Percentiles rank a stretch among this genome's conserved stretches.
Conservation (phyloP, 1,140 invertebrate species). For the Trichoplusia ni region DNA sequence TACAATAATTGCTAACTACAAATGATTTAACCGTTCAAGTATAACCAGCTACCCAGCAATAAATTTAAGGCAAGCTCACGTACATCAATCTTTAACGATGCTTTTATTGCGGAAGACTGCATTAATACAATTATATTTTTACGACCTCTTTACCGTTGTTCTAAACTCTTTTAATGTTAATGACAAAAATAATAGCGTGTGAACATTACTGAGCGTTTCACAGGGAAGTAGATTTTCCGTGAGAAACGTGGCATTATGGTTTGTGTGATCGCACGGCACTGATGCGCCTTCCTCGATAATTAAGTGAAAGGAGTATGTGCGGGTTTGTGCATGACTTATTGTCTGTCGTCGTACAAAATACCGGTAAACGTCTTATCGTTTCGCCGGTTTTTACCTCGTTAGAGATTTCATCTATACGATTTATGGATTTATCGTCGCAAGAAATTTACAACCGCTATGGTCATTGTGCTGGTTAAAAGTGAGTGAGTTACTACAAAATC, state of each 20-base stretch:
- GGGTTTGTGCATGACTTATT: constrained; percentile 3
- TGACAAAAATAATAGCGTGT: constrained; percentile 1
- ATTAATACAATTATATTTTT: not conserved
- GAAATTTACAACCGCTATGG: too few species aligned
- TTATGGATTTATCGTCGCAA: too few species aligned
- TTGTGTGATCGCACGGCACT: not conserved
- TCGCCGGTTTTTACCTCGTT: not conserved
- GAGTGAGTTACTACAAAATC: too few species aligned
- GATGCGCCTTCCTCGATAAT: constrained; percentile 17
- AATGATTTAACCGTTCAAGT: not conserved
- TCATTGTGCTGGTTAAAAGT: too few species aligned
- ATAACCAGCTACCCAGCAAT: not conserved
- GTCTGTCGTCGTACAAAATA: constrained; percentile 2
- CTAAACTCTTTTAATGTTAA: constrained; percentile 8
- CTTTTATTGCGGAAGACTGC: not conserved
- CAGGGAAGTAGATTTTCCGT: constrained; percentile 23
- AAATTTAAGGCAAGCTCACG: too few species aligned
- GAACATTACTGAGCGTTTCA: constrained; percentile 1
- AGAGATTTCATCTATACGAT: not conserved
- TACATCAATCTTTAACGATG: not conserved
- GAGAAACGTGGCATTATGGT: constrained; percentile 11
- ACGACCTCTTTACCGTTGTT: not conserved
- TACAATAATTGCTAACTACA: too few species aligned
- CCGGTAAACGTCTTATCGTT: constrained; percentile 4
- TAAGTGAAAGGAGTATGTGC: constrained; percentile 18